Evolutionary conservation across 2,888 invertebrate genomes (phyloP).

Genomic region (Vanessa cardui): DNA sequence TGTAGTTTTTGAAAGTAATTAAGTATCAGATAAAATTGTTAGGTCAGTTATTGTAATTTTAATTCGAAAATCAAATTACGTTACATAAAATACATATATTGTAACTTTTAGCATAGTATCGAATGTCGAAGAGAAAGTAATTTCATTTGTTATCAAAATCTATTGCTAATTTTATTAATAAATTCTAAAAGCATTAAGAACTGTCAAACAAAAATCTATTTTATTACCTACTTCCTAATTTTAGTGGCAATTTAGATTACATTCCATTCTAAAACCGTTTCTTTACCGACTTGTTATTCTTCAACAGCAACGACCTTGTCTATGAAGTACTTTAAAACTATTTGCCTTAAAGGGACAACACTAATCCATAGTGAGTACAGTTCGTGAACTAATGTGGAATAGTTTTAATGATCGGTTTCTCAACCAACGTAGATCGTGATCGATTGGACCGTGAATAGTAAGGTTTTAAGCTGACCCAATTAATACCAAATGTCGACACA

Average conservation of each 20-base stretch:
- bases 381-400: constrained; percentile 35
- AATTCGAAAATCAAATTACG: neutral
- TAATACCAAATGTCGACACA: constrained; percentile 29
- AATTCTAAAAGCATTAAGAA: no score
- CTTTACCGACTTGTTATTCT: neutral
- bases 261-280: no score
- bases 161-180: neutral
- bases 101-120: neutral
- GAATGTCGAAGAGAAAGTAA: neutral
- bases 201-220: no score
- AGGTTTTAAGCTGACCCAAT: constrained; percentile 48
- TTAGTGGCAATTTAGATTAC: no score
- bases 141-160: neutral
- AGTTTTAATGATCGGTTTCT: constrained; percentile 42
- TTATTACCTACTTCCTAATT: no score
- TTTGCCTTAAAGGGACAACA: constrained; percentile 35
- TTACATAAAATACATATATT: neutral
- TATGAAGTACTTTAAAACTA: constrained; percentile 2
- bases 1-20: constrained; percentile 2
- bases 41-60: neutral
- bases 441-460: constrained; percentile 49
- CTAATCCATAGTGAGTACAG: constrained; percentile 29
- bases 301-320: neutral
- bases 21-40: neutral
- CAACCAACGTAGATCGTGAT: constrained; percentile 50